Base-by-base conservation (phyloP, 1,140 invertebrate genomes). In the Drosophila biarmipes region DNA sequence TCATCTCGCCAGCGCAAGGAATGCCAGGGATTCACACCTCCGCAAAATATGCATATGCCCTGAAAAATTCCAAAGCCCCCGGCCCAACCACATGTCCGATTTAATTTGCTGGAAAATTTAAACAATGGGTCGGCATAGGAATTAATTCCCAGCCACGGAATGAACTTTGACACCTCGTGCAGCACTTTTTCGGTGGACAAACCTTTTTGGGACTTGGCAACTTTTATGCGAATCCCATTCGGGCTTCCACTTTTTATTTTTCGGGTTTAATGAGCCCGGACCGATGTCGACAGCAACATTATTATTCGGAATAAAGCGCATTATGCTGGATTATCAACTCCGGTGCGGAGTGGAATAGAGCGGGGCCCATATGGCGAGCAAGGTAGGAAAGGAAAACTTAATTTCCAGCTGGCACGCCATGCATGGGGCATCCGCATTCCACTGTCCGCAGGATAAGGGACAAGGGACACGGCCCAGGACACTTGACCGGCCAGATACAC, bases 251-350 rank as follows among this genome's bases (percentile, higher is more conserved):
- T 45, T 55, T 19, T 11, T 61, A 48, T 49, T 46, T 63, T 21
- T 40, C 54, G 59, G 46, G 75, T 87, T 86, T 82, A 86, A 86
- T 86, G 82, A 86, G 82, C 78, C 84, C 78, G 73, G 82, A 86
- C 82, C 82, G 78, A 87, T 62, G 82, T 89, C 66, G 82, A 72
- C 89, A 81, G 81, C 79, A 85, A 91, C 90, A 91, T 91, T 91
- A 91, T 91, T 91, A 91, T 91, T 91, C 82, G 79, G 90, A 91
- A 91, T 91, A 91, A 90, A 90, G 86, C 90, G 90, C 80, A 90
- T 91, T 91, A 91, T 91, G 90, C 77, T 68, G 85, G 90, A 91
- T 91, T 90, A 91, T 90, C 90, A 91, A 91, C 79, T 84, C 72
- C 53, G 56, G 49, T 43, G 29, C 42, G 14, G 45, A 29, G 38